phyloP scores from a whole-genome alignment of 2,113 vertebrate species.

The Callipepla californica region DNA sequence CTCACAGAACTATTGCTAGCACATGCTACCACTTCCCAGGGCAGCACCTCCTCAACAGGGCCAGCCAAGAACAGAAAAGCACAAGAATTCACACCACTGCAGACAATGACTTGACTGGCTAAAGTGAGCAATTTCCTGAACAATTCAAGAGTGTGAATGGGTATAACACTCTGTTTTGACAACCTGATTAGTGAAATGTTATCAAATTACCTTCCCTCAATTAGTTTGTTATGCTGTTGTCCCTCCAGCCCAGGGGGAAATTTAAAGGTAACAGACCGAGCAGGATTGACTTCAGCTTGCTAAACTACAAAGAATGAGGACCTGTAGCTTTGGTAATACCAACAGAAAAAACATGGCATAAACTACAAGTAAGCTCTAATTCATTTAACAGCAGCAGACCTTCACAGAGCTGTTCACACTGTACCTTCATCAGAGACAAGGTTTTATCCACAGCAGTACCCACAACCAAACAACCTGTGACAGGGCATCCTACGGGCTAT shows the following conservation, averaged over 20 bases:
- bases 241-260: background rate
- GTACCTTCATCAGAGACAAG: background rate
- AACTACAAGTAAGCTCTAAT: conserved; percentile 53
- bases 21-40: background rate
- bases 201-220: conserved; percentile 29
- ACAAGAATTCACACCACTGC: background rate
- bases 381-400: background rate
- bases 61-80: background rate
- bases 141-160: background rate
- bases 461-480: background rate
- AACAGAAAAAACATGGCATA: conserved; percentile 68
- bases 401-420: background rate
- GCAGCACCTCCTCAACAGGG: accelerated
- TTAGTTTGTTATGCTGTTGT: background rate
- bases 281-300: conserved; percentile 36
- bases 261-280: conserved; percentile 24
- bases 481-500: accelerated
- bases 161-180: background rate
- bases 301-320: conserved; percentile 54
- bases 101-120: background rate
- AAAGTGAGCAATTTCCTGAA: background rate
- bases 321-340: conserved; percentile 51
- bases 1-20: background rate
- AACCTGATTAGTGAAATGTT: background rate
- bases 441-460: background rate